A percentile compares a stretch with the other conserved stretches of the same genome.
Evolutionary conservation across 2,797 vertebrate genomes (phyloP).

Genomic region (Otolemur crassicaudatus): DNA sequence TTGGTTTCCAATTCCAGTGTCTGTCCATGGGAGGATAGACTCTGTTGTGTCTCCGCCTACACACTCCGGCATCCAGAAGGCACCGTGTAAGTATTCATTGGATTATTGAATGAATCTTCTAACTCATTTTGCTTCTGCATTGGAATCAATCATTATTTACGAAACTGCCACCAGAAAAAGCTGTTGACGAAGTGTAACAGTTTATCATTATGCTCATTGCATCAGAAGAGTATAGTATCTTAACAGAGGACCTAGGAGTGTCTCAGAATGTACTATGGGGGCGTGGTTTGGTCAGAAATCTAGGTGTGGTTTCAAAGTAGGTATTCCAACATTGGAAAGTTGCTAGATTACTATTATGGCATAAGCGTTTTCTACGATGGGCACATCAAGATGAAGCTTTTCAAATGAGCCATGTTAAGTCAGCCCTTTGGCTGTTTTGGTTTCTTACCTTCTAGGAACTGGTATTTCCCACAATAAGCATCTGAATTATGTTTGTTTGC

Average conservation of each 20-base stretch:
- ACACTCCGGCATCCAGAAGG: neutral
- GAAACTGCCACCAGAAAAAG: neutral
- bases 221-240: neutral
- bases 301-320: neutral
- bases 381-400: neutral
- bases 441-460: neutral
- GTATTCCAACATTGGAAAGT: neutral
- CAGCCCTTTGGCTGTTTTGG: neutral
- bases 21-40: neutral
- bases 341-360: neutral
- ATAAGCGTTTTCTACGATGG: neutral
- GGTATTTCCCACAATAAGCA: neutral
- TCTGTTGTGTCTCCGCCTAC: rapidly evolving
- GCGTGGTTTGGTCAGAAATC: neutral
- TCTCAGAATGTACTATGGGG: neutral
- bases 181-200: neutral
- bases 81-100: neutral
- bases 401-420: neutral
- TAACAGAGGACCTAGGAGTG: neutral
- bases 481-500: neutral
- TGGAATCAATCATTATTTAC: neutral
- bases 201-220: neutral
- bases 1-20: neutral
- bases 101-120: neutral
- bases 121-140: neutral